Evolutionary conservation across 1,140 invertebrate genomes (phyloP).

Genomic region (Trichogramma pretiosum): DNA sequence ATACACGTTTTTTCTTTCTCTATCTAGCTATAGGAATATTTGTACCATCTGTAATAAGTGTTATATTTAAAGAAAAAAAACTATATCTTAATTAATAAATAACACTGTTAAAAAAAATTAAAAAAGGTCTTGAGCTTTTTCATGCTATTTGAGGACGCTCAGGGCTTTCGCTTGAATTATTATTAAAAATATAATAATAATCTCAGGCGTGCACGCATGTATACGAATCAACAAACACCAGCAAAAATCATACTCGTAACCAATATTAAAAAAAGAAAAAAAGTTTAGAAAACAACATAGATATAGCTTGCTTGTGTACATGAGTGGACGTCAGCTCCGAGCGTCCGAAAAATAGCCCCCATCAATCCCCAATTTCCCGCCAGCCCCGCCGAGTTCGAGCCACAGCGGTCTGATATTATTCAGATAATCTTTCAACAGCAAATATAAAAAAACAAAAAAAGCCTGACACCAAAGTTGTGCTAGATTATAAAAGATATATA

Average conservation of each 20-base stretch:
- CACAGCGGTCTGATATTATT: too few relatives aligned
- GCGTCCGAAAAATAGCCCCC: slow-evolving; percentile 21
- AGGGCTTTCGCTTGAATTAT: too few relatives aligned
- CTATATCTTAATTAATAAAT: slow-evolving; percentile 27
- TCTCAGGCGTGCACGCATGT: background rate
- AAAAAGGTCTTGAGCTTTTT: slow-evolving; percentile 18
- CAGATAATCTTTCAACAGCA: slow-evolving; percentile 27
- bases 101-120: slow-evolving; percentile 24
- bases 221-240: background rate
- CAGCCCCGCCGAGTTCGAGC: slow-evolving; percentile 46
- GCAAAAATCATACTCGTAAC: too few relatives aligned
- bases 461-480: background rate
- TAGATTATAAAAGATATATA: slow-evolving; percentile 18
- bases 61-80: slow-evolving; percentile 29
- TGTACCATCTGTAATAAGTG: slow-evolving; percentile 43
- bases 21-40: slow-evolving; percentile 36
- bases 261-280: too few relatives aligned
- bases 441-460: background rate
- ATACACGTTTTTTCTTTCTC: slow-evolving; percentile 20
- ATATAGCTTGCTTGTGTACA: slow-evolving; percentile 9
- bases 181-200: too few relatives aligned
- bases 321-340: slow-evolving; percentile 1
- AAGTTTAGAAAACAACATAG: slow-evolving; percentile 15
- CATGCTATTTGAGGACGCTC: slow-evolving; percentile 12
- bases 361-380: slow-evolving; percentile 35